A percentile compares a stretch with the other conserved stretches of the same genome.
These are phyloP conservation scores for Etheostoma perlongum DNA, from an alignment of 2,797 vertebrate genomes.

Conservation along the genomic window DNA sequence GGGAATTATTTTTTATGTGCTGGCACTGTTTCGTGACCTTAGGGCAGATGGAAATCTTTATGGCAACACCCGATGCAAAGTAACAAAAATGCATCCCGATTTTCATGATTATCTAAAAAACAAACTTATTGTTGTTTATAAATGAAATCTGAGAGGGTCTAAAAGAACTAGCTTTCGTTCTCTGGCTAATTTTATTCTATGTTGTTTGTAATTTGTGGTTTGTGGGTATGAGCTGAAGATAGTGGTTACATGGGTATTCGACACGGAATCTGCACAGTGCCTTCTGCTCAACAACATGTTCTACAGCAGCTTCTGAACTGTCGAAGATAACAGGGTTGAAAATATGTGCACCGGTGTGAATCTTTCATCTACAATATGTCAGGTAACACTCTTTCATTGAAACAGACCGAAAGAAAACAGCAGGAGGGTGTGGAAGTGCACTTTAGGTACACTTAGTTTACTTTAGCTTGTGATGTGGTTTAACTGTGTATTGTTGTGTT, in stretches of 20 bases:
- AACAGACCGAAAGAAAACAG: slow-evolving; percentile 50
- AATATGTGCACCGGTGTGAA: slow-evolving; percentile 64
- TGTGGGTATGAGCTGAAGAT: slow-evolving; percentile 63
- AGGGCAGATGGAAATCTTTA: slow-evolving; percentile 3
- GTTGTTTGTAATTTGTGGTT: slow-evolving; percentile 73
- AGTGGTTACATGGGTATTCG: slow-evolving; percentile 71
- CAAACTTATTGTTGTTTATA: neutral
- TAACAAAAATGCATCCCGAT: neutral
- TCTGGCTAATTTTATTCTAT: slow-evolving; percentile 35
- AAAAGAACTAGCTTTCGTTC: slow-evolving; percentile 17
- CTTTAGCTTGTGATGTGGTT: slow-evolving; percentile 49
- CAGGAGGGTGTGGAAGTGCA: slow-evolving; percentile 27
- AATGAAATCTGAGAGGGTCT: neutral
- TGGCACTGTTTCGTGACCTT: slow-evolving; percentile 15
- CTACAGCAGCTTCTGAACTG: slow-evolving; percentile 48
- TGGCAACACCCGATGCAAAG: slow-evolving; percentile 26
- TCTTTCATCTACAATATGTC: slow-evolving; percentile 76
- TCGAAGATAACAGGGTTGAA: slow-evolving; percentile 73
- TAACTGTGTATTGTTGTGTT: slow-evolving; percentile 43
- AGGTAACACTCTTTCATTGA: slow-evolving; percentile 70
- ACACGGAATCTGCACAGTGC: slow-evolving; percentile 57
- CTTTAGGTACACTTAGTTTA: slow-evolving; percentile 32
- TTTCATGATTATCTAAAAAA: slow-evolving; percentile 5
- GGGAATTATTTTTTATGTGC: slow-evolving; percentile 7
- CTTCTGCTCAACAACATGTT: slow-evolving; percentile 68